These are phyloP conservation scores for Reinhardtius hippoglossoides DNA, from an alignment of 2,113 vertebrate species.

Conservation along the genomic window DNA sequence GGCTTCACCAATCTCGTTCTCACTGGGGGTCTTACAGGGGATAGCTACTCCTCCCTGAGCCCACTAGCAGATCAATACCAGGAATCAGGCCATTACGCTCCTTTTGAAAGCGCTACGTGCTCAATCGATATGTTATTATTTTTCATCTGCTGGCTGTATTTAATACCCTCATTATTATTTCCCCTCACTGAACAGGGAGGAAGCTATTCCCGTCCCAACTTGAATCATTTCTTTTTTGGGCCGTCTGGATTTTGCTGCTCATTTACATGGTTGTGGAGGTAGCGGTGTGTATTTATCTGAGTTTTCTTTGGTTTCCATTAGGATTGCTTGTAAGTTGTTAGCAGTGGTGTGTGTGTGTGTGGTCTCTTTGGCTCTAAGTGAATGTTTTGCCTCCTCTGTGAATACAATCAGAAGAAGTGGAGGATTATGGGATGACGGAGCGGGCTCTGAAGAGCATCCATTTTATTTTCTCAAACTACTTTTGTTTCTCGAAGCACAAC, in stretches of 20 bases:
- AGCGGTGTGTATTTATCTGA: background rate
- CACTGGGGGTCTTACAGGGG: conserved; percentile 77
- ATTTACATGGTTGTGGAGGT: conserved; percentile 40
- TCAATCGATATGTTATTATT: conserved; percentile 87
- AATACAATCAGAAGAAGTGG: conserved; percentile 13
- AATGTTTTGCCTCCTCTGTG: conserved; percentile 25
- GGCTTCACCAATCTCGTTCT: conserved; percentile 76
- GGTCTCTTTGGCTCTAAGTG: conserved; percentile 33
- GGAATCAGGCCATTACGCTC: conserved; percentile 84
- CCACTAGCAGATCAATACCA: conserved; percentile 78
- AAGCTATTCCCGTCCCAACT: conserved; percentile 68
- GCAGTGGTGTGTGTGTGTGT: no score
- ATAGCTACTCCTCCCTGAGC: conserved; percentile 66
- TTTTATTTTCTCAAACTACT: conserved; percentile 18
- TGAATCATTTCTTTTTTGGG: conserved; percentile 38
- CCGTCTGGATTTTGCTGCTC: conserved; percentile 47
- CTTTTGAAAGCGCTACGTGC: conserved; percentile 79
- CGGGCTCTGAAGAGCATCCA: background rate
- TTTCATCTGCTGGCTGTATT: conserved; percentile 86
- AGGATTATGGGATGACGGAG: conserved; percentile 2
- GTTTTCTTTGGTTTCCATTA: conserved; percentile 28
- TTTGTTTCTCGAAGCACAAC: conserved; percentile 29
- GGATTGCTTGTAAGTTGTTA: conserved; percentile 47
- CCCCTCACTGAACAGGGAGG: conserved; percentile 75
- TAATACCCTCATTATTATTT: conserved; percentile 85